Evolutionary conservation across 2,888 invertebrate species (phyloP), one percentile per base, ranked within the genome.

Genomic region (Aspidapion aeneum): DNA sequence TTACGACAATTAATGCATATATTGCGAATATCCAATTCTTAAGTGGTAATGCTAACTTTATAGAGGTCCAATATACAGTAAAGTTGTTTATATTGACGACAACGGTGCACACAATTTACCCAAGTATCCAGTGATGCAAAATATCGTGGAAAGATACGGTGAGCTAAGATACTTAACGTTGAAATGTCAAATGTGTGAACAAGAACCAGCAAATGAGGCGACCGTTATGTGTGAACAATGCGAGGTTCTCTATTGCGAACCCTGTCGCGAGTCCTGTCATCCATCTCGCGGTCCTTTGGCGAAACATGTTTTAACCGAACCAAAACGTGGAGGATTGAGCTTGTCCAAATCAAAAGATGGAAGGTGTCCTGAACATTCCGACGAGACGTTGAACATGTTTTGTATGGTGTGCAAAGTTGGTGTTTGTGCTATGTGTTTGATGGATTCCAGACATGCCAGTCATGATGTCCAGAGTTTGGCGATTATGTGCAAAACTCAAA

Each of bases 391-490:
- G 63, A 88, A 91, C 61, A 88, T 93, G 84, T 98, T 91, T 81
- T 98, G 98, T 83, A 87, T 93, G 76, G 87, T 91, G 70, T 98
- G 98, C 83, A 90, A 94, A 79, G 84, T 89, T 69, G 90, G 97
- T 67, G 93, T 96, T 61, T 98, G 98, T 82, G 89, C 90, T 65
- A 84, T 90, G 65, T 98, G 98, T 81, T 86, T 95, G 67, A 88
- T 90, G 75, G 92, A 93, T 74, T 90, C 90, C 68, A 86, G 93
- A 70, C 98, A 98, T 82, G 86, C 90, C 70, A 87, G 90, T 68
- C 98, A 98, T 82, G 96, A 98, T 80, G 93, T 97, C 61, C 95
- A 98, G 79, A 90, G 94, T 63, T 86, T 98, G 74, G 88, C 91
- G 65, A 86, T 88, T 74, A 95, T 97, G 82, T 95, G 96, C 83